These are phyloP conservation scores for Austrofundulus limnaeus DNA, from an alignment of 2,113 vertebrate species.

Conservation along the genomic window DNA sequence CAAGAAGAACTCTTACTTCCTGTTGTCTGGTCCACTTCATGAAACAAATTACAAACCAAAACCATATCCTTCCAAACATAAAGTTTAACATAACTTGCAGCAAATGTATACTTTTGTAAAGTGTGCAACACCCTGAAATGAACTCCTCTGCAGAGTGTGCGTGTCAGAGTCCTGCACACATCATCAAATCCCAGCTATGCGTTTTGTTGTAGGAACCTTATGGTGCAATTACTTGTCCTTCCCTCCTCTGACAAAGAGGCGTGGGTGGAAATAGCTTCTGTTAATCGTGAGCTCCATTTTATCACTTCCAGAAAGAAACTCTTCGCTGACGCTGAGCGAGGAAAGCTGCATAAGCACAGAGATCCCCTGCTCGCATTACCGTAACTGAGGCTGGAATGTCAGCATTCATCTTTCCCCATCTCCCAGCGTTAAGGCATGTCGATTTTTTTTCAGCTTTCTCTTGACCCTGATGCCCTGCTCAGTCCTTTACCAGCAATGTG, in stretches of 20 bases:
- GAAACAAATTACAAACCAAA: background rate
- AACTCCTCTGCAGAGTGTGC: conserved; percentile 62
- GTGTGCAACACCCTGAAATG: background rate
- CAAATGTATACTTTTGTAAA: conserved; percentile 35
- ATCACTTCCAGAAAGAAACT: conserved; percentile 70
- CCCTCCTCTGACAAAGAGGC: conserved; percentile 63
- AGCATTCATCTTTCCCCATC: conserved; percentile 50
- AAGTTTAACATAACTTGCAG: conserved; percentile 16
- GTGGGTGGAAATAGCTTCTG: conserved; percentile 72
- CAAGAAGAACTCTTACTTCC: too few species aligned
- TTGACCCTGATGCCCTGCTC: conserved; percentile 35
- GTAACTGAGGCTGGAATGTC: conserved; percentile 70
- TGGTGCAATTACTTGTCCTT: conserved; percentile 71
- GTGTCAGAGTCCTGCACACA: conserved; percentile 66
- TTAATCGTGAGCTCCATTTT: conserved; percentile 76
- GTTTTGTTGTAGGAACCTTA: conserved; percentile 69
- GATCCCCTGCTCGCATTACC: conserved; percentile 55
- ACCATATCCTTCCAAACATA: too few species aligned
- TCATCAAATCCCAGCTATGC: conserved; percentile 70
- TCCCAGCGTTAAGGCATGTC: conserved; percentile 27
- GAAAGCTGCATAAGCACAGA: conserved; percentile 65
- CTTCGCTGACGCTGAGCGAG: conserved; percentile 32
- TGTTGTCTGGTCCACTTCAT: background rate
- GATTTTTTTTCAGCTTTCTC: conserved; percentile 43
- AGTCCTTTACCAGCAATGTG: conserved; percentile 18